Conservation (phyloP, 2,888 invertebrate genomes). For the Eremobia ochroleuca region DNA sequence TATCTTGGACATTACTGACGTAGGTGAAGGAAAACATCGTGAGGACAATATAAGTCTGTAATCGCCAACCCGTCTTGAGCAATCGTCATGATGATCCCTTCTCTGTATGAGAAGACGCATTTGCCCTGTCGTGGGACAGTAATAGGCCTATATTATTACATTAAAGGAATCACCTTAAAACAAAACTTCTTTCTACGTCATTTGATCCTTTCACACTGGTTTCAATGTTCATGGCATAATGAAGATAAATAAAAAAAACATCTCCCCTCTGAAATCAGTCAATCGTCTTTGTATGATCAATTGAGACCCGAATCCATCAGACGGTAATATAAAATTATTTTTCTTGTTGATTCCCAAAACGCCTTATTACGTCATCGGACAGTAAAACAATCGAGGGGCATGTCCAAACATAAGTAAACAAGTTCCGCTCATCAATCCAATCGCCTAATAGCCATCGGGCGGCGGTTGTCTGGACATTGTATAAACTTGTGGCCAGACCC, state of each 20-base stretch:
- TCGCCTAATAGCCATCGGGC: constrained; percentile 74
- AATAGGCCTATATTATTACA: neutral
- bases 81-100: neutral
- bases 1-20: too few species aligned
- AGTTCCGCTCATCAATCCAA: constrained; percentile 71
- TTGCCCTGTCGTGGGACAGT: too few species aligned
- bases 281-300: neutral
- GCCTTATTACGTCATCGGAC: constrained; percentile 5
- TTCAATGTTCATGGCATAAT: neutral
- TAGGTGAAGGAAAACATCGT: neutral
- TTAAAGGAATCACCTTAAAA: neutral
- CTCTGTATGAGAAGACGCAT: too few species aligned
- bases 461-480: constrained; percentile 62
- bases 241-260: neutral
- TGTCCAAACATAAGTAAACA: constrained; percentile 61
- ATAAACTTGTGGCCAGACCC: constrained; percentile 65
- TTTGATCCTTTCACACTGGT: too few species aligned
- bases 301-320: neutral
- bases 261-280: neutral
- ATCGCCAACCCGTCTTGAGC: neutral
- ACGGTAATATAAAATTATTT: neutral
- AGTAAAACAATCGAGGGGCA: constrained; percentile 53
- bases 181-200: neutral
- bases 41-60: neutral
- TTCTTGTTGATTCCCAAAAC: neutral